Evolutionary conservation across 2,888 invertebrate species (phyloP), one percentile per base, ranked within the genome.

Genomic region (Hofmannophila pseudospretella): DNA sequence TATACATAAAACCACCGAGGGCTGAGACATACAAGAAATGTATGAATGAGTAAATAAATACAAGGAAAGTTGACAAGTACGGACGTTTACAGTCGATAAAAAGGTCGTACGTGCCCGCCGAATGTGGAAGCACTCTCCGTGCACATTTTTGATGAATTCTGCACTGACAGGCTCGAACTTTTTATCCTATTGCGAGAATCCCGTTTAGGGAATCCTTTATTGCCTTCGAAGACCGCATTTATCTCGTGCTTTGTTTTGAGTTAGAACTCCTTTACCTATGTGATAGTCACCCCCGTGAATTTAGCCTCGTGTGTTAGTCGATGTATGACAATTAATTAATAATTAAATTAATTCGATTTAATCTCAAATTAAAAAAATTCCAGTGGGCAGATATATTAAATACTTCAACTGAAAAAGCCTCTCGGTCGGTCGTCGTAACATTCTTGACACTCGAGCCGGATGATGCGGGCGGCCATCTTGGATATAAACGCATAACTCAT

Each of bases 401-500:
- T 49, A 49, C 44, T 52, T 42, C 51, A 51, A 47, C 47, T 58
- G 41, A 55, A 60, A 62, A 51, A 63, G 54, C 47, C n/a, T 56
- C 44, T 43, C 11, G 12, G 11, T 43, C 5, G 12, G 11, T 51
- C 55, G 60, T 67, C 65, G 65, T 70, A 62, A 68, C 69, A 71
- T 73, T 78, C 70, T 64, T 68, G 68, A 75, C 75, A 73, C 73
- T 64, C 58, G 63, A 59, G 63, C 58, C 59, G 60, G 67, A 67
- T 66, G 60, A 67, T 58, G 56, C 55, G 51, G 57, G 63, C 70
- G 62, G 78, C 76, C 77, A 79, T 79, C 68, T 82, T 80, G 76
- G 65, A 72, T 78, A 75, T 76, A 75, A 79, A 70, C 70, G 78
- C 76, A 79, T 79, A 79, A 81, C 77, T 81, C 79, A 79, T 82